Percentiles rank a stretch among this genome's conserved stretches.
phyloP scores from a whole-genome alignment of 1,140 invertebrate species.

The Polypedilum pembai region DNA sequence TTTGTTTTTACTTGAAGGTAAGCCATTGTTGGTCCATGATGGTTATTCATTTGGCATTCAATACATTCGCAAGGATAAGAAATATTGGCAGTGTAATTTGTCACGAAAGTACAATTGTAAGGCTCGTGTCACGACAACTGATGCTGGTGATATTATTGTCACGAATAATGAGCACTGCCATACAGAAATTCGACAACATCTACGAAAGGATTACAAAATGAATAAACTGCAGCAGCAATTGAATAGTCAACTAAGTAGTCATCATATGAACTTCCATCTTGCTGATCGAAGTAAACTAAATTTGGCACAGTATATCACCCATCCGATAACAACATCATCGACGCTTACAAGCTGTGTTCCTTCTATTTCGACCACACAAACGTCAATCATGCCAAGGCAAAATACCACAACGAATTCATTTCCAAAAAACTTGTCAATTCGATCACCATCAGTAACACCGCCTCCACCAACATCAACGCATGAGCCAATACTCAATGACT shows the following conservation, averaged over 20 bases:
- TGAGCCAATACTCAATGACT: background rate
- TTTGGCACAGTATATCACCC: background rate
- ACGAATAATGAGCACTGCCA: slow-evolving; percentile 44
- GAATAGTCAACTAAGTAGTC: slow-evolving; percentile 7
- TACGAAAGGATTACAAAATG: slow-evolving; percentile 43
- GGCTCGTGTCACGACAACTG: slow-evolving; percentile 43
- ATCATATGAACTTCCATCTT: background rate
- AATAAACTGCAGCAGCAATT: slow-evolving; percentile 34
- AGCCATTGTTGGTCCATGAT: slow-evolving; percentile 42
- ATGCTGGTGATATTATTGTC: slow-evolving; percentile 43
- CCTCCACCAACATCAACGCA: background rate
- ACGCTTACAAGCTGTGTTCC: background rate
- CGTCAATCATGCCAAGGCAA: slow-evolving; percentile 4
- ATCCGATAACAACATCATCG: background rate
- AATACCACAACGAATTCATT: slow-evolving; percentile 9
- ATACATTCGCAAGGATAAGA: slow-evolving; percentile 44
- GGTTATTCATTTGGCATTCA: slow-evolving; percentile 43
- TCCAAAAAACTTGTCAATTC: background rate
- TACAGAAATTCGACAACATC: slow-evolving; percentile 42
- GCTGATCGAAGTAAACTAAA: background rate
- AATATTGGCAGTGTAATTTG: slow-evolving; percentile 44
- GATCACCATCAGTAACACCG: background rate
- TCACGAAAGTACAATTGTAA: slow-evolving; percentile 44
- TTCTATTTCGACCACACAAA: background rate
- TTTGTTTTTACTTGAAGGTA: slow-evolving; percentile 30